Evolutionary conservation across 2,888 invertebrate genomes (phyloP), one percentile per base, ranked within the genome.

Genomic region (Taenaris catops): DNA sequence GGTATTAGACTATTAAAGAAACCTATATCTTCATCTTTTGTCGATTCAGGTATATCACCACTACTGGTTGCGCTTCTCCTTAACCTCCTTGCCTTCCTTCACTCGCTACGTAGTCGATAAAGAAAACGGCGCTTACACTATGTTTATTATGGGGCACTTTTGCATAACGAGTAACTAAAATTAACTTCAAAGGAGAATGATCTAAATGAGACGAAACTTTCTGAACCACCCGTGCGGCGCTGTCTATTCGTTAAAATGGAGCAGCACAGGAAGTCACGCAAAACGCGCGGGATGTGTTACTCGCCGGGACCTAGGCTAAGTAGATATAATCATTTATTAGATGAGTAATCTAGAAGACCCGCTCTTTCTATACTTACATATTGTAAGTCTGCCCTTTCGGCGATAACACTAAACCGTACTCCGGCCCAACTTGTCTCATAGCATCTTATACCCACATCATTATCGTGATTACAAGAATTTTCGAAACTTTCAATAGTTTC

Each of bases 401-500:
- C 93, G 33, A 96, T 86, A 34, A 96, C 94, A 20, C 97, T 96
- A 51, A 98, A 93, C 49, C 98, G 88, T 0, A 98, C 81, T 0
- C 98, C 98, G 0, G 97, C 96, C 98, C 98, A 98, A 17, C 95
- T 95, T 0, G 95, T 94, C 54, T 94, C 94, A 49, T 96, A 95
- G 61, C 97, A 97, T 46, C 94, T 88, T 18, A 97, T 89, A 0
- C 96, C 96, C 5, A 97, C 96, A 60, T 96, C 96, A 60, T 94
- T 92, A 12, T 94, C 93, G 56, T 96, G 96, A 0, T 89, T 90
- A 60, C 97, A 97, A 1, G 95, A 94, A 70, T 96, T 94, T 73
- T 97, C 96, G 65, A 97, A 96, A 46, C 96, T 93, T 0, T 89
- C 89, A 3, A 78, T 68, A 1, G 84, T 89, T 71, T 98, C 97